Evolutionary conservation across 2,113 vertebrate genomes (phyloP), one percentile per base, ranked within the genome.

Genomic region (Dromas ardeola): DNA sequence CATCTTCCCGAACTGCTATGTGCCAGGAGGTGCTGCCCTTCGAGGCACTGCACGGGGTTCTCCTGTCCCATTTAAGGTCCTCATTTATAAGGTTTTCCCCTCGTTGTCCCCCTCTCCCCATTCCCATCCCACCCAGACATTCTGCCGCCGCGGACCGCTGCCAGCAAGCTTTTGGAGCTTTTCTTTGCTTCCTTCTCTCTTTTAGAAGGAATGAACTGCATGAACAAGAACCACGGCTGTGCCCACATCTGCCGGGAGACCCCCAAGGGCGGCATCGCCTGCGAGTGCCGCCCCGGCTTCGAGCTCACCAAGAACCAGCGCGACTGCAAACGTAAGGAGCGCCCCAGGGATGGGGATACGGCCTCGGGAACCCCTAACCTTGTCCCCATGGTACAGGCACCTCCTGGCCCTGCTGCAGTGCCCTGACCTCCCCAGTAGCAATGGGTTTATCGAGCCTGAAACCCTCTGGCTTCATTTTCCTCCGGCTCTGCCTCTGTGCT

Each of bases 181-280:
- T 88, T 70, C 92, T 79, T 34, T 82, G 61, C 76, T 77, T 93
- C 55, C 52, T 98, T 92, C 96, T 95, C 94, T 67, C 72, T 93
- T 98, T 98, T 95, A 97, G 99, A 99, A 96, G 99, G 99, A 87
- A 97, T 99, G 96, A 99, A 99, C 89, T 99, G 99, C 98, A 99
- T 99, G 99, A 99, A 99, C 98, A 99, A 99, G 98, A 99, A 99
- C 95, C 99, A 99, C 0, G 99, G 99, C 96, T 99, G 99, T 11
- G 99, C 99, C 59, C 99, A 99, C 98, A 99, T 99, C 94, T 99
- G 99, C 95, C 98, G 99, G 67, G 99, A 99, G 97, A 98, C 99
- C 3, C 99, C 99, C 88, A 99, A 99, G 95, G 99, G 99, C 56
- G 98, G 99, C 90, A 99, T 99, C 21, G 99, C 99, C 98, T 99